Evolutionary conservation across 2,113 vertebrate species (phyloP).

Genomic region (Urocolius indicus): DNA sequence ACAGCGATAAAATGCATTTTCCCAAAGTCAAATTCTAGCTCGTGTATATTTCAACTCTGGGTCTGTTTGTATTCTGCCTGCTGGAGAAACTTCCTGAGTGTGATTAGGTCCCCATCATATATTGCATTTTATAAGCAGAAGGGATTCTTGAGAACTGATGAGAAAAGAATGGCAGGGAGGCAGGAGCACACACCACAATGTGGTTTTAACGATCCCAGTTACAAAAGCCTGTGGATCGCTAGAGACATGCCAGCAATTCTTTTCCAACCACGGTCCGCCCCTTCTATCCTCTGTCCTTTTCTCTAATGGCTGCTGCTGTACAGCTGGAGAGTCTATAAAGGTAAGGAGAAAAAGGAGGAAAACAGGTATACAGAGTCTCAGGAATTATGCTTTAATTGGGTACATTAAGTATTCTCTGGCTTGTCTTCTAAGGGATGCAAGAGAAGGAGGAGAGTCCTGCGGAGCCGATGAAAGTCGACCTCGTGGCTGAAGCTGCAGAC

Average conservation of each 20-base stretch:
- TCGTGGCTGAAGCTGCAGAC: slow-evolving; percentile 22
- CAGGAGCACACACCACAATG: not conserved
- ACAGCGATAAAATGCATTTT: slow-evolving; percentile 10
- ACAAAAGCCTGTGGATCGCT: not conserved
- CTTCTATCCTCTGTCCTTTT: not conserved
- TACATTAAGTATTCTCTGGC: not conserved
- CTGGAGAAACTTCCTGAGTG: not conserved
- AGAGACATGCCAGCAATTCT: not conserved
- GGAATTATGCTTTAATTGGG: slow-evolving; percentile 19
- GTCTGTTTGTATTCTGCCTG: slow-evolving; percentile 16
- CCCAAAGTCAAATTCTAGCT: slow-evolving; percentile 47
- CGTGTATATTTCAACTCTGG: not conserved
- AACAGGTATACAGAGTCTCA: not conserved
- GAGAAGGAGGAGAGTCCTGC: slow-evolving; percentile 14
- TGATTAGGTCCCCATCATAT: not conserved
- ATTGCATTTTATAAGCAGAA: not conserved
- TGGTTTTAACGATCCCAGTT: not conserved
- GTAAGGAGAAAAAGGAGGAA: not conserved
- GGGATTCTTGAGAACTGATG: not conserved
- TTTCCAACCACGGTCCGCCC: not conserved
- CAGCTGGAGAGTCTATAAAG: not conserved
- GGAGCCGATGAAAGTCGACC: slow-evolving; percentile 55
- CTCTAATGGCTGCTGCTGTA: not conserved
- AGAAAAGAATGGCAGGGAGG: not conserved
- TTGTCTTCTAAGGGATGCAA: slow-evolving; percentile 46